Conservation (phyloP, 2,113 vertebrate species). For the Pica pica region DNA sequence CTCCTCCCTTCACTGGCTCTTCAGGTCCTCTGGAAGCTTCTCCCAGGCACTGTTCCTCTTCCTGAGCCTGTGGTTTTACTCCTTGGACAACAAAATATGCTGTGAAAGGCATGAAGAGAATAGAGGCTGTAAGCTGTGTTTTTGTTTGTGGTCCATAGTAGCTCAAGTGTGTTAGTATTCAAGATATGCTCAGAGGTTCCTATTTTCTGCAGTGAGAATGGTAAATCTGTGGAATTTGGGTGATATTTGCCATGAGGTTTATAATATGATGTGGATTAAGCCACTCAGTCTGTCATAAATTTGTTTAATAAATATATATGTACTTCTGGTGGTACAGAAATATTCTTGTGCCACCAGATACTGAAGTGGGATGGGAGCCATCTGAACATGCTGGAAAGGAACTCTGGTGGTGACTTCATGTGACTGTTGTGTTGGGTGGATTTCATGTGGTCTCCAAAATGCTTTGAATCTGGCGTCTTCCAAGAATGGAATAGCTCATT, state of each 20-base stretch:
- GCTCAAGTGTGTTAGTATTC: neutral
- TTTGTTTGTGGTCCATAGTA: neutral
- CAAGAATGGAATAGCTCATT: neutral
- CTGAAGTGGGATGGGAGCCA: neutral
- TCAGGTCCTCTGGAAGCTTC: neutral
- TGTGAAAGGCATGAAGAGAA: neutral
- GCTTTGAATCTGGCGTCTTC: neutral
- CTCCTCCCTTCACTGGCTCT: neutral
- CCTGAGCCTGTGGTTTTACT: neutral
- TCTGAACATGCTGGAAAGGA: neutral
- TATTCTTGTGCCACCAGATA: neutral
- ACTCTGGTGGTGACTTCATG: neutral
- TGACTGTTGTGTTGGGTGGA: neutral
- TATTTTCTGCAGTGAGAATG: neutral
- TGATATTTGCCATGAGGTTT: neutral
- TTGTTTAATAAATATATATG: neutral
- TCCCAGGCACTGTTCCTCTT: neutral
- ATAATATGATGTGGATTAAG: neutral
- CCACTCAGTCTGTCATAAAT: neutral
- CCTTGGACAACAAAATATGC: neutral
- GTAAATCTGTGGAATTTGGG: neutral
- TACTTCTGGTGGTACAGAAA: neutral
- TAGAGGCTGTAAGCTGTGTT: neutral
- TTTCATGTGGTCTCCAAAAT: neutral
- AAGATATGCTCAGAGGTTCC: neutral